Percentiles rank a stretch among this genome's conserved stretches.
Conservation (phyloP, 2,797 vertebrate genomes). For the Enteromius argenteus region DNA sequence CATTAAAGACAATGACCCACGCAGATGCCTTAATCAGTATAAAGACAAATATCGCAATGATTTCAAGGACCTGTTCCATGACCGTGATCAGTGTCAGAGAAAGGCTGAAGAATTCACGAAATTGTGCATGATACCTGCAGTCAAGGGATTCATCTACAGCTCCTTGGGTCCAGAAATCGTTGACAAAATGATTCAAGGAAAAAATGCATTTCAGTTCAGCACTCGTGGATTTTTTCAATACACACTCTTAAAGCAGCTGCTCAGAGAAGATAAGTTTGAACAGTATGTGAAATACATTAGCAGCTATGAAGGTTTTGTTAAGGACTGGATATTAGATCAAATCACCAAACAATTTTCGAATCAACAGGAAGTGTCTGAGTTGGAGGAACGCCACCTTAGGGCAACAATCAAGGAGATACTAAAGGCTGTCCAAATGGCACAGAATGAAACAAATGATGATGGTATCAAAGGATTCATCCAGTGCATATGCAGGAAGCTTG, state of each 20-base stretch:
- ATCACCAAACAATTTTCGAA: slow-evolving; percentile 54
- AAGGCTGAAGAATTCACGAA: slow-evolving; percentile 71
- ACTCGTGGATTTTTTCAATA: slow-evolving; percentile 61
- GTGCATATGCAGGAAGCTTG: slow-evolving; percentile 65
- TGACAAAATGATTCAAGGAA: slow-evolving; percentile 58
- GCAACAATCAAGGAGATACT: slow-evolving; percentile 56
- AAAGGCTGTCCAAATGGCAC: slow-evolving; percentile 57
- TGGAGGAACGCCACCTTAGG: slow-evolving; percentile 53
- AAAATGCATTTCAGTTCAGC: slow-evolving; percentile 56
- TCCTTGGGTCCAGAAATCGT: slow-evolving; percentile 66
- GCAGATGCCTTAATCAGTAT: slow-evolving; percentile 54
- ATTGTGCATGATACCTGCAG: slow-evolving; percentile 65
- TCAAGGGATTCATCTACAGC: slow-evolving; percentile 55
- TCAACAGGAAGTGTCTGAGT: neutral
- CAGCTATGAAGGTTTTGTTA: slow-evolving; percentile 59
- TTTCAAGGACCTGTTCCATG: slow-evolving; percentile 69
- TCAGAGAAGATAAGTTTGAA: neutral
- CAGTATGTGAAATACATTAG: slow-evolving; percentile 5
- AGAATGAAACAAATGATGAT: neutral
- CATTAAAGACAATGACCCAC: slow-evolving; percentile 64
- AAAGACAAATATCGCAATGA: slow-evolving; percentile 65
- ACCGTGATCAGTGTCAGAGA: slow-evolving; percentile 70
- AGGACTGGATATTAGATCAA: slow-evolving; percentile 44
- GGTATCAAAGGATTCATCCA: slow-evolving; percentile 64
- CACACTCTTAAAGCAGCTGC: slow-evolving; percentile 64